Percentiles rank a stretch among this genome's conserved stretches.
These are phyloP conservation scores for Lutjanus campechanus DNA, from an alignment of 2,797 vertebrate species.

Conservation along the genomic window DNA sequence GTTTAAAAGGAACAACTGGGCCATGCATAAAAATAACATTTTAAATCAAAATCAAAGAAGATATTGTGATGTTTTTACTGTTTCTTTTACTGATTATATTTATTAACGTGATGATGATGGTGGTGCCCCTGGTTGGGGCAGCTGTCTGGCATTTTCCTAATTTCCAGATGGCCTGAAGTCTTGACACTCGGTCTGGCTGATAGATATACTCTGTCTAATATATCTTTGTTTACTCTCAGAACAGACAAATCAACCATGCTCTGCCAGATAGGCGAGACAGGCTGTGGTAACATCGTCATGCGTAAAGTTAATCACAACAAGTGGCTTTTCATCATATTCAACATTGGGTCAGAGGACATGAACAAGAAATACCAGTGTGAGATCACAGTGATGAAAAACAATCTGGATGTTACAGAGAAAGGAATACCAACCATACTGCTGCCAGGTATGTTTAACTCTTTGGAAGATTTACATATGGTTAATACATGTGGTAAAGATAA, in stretches of 20 bases:
- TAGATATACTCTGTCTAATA: neutral
- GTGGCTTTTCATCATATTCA: conserved; percentile 40
- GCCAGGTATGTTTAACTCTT: conserved; percentile 24
- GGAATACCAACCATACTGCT: conserved; percentile 17
- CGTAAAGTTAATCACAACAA: neutral
- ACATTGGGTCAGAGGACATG: conserved; percentile 18
- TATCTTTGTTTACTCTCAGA: conserved; percentile 20
- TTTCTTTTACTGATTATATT: too few species aligned
- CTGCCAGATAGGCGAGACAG: neutral
- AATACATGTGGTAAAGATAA: neutral
- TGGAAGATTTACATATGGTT: neutral
- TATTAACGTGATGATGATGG: too few species aligned
- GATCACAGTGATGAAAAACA: rapidly evolving
- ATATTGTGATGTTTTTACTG: too few species aligned
- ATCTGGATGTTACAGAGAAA: rapidly evolving
- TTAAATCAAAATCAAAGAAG: too few species aligned
- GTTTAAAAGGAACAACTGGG: too few species aligned
- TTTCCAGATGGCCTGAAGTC: neutral
- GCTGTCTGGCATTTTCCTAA: too few species aligned
- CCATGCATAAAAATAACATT: too few species aligned
- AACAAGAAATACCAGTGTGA: conserved; percentile 42
- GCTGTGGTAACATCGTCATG: conserved; percentile 19
- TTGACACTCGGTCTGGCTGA: neutral
- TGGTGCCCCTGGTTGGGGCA: too few species aligned
- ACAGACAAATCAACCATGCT: rapidly evolving